phyloP scores from a whole-genome alignment of 2,113 vertebrate genomes.

The Lucifuga dentata region DNA sequence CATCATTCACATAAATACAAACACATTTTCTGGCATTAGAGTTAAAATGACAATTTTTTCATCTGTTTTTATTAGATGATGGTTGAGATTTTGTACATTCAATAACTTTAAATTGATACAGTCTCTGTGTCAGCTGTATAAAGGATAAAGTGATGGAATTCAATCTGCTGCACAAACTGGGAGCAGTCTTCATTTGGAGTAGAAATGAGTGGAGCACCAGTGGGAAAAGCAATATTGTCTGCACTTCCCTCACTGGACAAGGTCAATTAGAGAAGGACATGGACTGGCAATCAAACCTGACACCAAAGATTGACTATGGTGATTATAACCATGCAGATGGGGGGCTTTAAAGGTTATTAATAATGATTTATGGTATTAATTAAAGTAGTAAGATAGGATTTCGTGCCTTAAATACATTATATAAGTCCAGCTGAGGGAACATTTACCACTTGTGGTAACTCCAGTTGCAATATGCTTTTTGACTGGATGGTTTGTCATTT shows the following conservation, averaged over 20 bases:
- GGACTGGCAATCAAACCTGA: constrained; percentile 85
- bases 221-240: constrained; percentile 78
- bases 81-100: constrained; percentile 34
- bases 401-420: constrained; percentile 78
- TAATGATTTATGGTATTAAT: constrained; percentile 87
- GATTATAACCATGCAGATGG: constrained; percentile 84
- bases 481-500: constrained; percentile 59
- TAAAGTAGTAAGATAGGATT: constrained; percentile 81
- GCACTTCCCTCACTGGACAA: constrained; percentile 80
- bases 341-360: constrained; percentile 86
- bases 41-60: constrained; percentile 22
- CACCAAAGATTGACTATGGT: constrained; percentile 85
- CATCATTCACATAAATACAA: constrained; percentile 29
- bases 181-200: constrained; percentile 75
- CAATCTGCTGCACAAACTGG: constrained; percentile 79
- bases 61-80: constrained; percentile 24
- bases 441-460: constrained; percentile 61
- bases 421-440: constrained; percentile 75
- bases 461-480: constrained; percentile 44
- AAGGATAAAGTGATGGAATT: constrained; percentile 70
- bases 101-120: constrained; percentile 56
- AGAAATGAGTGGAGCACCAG: constrained; percentile 72
- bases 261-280: constrained; percentile 85
- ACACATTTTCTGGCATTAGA: constrained; percentile 5
- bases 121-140: constrained; percentile 62